Evolutionary conservation across 2,888 invertebrate species (phyloP).

Genomic region (Heliconius erato): DNA sequence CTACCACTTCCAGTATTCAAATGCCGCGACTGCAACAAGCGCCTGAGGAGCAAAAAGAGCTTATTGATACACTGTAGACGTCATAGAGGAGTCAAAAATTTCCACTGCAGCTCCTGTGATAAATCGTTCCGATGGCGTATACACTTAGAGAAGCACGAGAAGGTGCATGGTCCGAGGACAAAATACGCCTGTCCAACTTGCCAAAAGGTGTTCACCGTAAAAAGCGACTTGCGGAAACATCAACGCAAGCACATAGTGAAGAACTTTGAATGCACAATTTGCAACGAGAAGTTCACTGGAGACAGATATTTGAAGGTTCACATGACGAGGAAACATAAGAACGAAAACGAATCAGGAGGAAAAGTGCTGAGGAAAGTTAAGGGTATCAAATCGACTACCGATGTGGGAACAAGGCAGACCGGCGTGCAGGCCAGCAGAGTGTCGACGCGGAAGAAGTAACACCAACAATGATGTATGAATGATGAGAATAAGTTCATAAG

Average conservation of each 20-base stretch:
- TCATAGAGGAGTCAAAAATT: neutral
- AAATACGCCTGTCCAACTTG: neutral
- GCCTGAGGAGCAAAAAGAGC: neutral
- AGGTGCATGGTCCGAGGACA: neutral
- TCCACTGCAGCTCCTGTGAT: neutral
- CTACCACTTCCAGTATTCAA: neutral
- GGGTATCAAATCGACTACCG: neutral
- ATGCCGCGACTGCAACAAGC: neutral
- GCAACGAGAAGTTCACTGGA: neutral
- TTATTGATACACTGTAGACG: neutral
- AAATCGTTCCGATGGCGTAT: neutral
- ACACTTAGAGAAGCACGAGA: neutral
- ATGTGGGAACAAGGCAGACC: neutral
- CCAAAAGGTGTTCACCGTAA: neutral
- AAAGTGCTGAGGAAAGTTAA: neutral
- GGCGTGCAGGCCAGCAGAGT: neutral
- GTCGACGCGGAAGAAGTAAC: neutral
- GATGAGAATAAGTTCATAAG: neutral
- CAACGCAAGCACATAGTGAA: neutral
- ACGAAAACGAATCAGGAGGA: neutral
- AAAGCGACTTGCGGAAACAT: neutral
- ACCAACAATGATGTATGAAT: neutral
- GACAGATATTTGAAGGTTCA: constrained; percentile 8
- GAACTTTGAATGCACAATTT: neutral
- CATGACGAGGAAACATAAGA: neutral